Conservation (phyloP, 2,113 vertebrate genomes). For the Haemorhous mexicanus region DNA sequence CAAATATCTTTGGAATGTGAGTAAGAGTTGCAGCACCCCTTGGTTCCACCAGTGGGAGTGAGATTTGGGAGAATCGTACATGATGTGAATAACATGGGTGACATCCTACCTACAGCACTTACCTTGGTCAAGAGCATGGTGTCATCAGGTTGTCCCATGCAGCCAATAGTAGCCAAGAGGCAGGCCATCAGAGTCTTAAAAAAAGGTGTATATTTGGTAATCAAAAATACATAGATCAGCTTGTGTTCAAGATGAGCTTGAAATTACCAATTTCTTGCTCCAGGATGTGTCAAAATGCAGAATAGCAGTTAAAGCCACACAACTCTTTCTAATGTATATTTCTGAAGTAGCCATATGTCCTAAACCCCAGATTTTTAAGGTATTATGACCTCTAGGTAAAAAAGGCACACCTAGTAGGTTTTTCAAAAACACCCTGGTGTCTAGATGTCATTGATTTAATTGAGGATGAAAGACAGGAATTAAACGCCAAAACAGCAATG, state of each 20-base stretch:
- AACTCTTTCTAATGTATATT: not conserved
- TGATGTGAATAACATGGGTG: rapidly evolving
- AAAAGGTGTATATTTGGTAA: not conserved
- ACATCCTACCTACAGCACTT: rapidly evolving
- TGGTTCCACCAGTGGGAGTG: not conserved
- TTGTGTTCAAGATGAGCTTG: not conserved
- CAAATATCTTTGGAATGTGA: not conserved
- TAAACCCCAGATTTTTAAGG: not conserved
- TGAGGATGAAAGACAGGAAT: not conserved
- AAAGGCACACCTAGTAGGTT: not conserved
- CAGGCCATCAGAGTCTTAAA: not conserved
- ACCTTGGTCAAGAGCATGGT: not conserved
- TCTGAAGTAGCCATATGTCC: not conserved
- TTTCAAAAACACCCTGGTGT: not conserved
- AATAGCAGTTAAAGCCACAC: not conserved
- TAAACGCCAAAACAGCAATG: not conserved
- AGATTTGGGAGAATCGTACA: not conserved
- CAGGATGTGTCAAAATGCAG: not conserved
- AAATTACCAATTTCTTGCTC: not conserved
- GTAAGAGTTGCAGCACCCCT: rapidly evolving
- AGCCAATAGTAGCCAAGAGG: not conserved
- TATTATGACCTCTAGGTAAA: not conserved
- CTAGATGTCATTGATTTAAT: not conserved
- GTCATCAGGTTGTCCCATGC: rapidly evolving
- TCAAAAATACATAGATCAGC: not conserved